A percentile compares a stretch with the other conserved stretches of the same genome.
Evolutionary conservation across 92 coral and sea anemone species (phyloP).

Genomic region (Porites divaricata): DNA sequence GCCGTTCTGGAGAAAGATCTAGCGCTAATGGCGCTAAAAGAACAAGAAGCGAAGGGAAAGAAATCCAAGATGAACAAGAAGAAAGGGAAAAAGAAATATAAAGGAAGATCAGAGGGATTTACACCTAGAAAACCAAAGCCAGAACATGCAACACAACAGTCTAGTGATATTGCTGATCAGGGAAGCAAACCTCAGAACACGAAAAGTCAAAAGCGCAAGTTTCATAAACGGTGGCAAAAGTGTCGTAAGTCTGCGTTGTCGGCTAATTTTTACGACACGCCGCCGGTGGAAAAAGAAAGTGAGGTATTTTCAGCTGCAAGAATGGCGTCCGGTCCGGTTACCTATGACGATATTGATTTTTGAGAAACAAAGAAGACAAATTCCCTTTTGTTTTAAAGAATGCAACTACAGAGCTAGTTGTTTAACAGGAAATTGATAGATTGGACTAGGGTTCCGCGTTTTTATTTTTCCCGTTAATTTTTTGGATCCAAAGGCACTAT

Average conservation of each 20-base stretch:
- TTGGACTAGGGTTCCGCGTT: not conserved
- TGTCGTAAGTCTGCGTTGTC: conserved; percentile 20
- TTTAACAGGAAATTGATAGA: not conserved
- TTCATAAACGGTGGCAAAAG: not conserved
- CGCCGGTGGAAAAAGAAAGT: conserved; percentile 37
- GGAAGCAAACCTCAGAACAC: not conserved
- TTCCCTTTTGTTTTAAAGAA: no score
- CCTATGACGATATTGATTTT: conserved; percentile 64
- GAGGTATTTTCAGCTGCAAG: conserved; percentile 51
- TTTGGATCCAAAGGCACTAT: no score
- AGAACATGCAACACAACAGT: not conserved
- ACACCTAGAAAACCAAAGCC: not conserved
- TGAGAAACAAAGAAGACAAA: not conserved
- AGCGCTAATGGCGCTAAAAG: conserved; percentile 32
- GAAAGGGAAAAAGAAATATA: conserved; percentile 52
- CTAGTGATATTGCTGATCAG: not conserved
- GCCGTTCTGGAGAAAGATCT: conserved; percentile 72
- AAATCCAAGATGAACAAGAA: conserved; percentile 49
- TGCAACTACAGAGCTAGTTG: no score
- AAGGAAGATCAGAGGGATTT: conserved; percentile 12
- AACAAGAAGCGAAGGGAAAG: conserved; percentile 13
- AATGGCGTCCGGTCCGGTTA: conserved; percentile 40
- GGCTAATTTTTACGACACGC: conserved; percentile 41
- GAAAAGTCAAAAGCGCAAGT: not conserved
- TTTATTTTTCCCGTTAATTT: no score